Evolutionary conservation across 2,113 vertebrate genomes (phyloP), one percentile per base, ranked within the genome.

Genomic region (Nycticebus coucang): DNA sequence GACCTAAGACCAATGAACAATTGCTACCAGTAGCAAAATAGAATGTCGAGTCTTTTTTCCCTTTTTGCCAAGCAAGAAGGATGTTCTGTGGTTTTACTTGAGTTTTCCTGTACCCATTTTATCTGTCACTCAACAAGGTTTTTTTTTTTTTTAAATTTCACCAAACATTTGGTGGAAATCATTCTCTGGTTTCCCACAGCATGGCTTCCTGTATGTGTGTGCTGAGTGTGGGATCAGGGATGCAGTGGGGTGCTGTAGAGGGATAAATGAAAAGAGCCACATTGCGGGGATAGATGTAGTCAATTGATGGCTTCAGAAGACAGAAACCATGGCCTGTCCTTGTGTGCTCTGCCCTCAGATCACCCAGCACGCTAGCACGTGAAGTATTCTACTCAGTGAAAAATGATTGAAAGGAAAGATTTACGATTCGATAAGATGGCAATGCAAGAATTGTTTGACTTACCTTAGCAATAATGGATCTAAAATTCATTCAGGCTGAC

Each of bases 381-480:
- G 50, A 37, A 74, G 41, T 13, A 17, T 74, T 45, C 4, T 15
- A 19, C 78, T 45, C 4, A 68, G 50, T 57, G 30, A 37, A 74
- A 69, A 87, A n/a, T 0, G 26, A 60, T 33, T 19, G 82, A 86
- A 26, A 24, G 80, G 66, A 37, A 62, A 62, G 57, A 11, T 50
- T 60, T 45, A 30, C 21, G 28, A 33, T 57, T 66, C n/a, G 18
- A 8, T 30, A 30, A 6, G 10, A 50, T 26, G 10, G 17, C 26
- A 30, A 0, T 9, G 9, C 7, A 2, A 2, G 21, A n/a, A 21
- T 50, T 13, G 2, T 18, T 0, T 26, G 37, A 13, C 26, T 72
- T 24, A 60, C 26, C 53, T n/a, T 41, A 55, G 79, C 59, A 22
- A 0, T 45, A 77, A 21, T 26, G 26, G 2, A 7, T 74, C 10